Percentiles rank a stretch among this genome's conserved stretches.
Conservation (phyloP, 2,888 invertebrate species). For the Sylvicola cinctus region DNA sequence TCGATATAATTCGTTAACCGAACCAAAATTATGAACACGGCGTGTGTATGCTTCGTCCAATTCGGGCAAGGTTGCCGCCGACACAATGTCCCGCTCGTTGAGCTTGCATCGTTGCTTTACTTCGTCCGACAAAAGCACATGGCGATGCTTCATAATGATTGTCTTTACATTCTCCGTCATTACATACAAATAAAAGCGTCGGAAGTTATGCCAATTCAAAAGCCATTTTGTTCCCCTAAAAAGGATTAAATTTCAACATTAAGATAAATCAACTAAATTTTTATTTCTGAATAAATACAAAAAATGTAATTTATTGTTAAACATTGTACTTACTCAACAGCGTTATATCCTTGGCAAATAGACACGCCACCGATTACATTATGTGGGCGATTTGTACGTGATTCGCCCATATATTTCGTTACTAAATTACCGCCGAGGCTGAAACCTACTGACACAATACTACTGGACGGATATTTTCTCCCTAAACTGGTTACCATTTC, state of each 20-base stretch:
- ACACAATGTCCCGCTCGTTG: constrained; percentile 62
- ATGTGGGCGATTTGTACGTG: constrained; percentile 34
- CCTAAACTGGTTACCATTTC: constrained; percentile 59
- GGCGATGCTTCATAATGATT: constrained; percentile 67
- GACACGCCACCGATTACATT: constrained; percentile 77
- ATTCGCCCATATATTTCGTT: constrained; percentile 80
- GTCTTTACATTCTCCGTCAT: constrained; percentile 86
- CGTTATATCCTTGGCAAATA: constrained; percentile 88
- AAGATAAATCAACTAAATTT: constrained; percentile 1
- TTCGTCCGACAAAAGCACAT: constrained; percentile 51
- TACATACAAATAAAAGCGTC: constrained; percentile 73
- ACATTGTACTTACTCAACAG: constrained; percentile 60
- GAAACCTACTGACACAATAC: constrained; percentile 72
- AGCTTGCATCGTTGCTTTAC: constrained; percentile 43
- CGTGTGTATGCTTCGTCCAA: constrained; percentile 79
- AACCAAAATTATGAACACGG: constrained; percentile 53
- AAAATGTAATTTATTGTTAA: too few species aligned
- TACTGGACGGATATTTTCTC: constrained; percentile 52
- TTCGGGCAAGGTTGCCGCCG: constrained; percentile 71
- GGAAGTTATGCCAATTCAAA: constrained; percentile 73
- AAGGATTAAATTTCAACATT: constrained; percentile 11
- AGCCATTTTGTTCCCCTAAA: constrained; percentile 60
- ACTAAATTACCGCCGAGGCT: constrained; percentile 86
- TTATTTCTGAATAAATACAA: not conserved
- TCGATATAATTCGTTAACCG: constrained; percentile 59